Percentiles rank a stretch among this genome's conserved stretches.
Conservation (phyloP, 2,797 vertebrate species). For the Trichosurus vulpecula region DNA sequence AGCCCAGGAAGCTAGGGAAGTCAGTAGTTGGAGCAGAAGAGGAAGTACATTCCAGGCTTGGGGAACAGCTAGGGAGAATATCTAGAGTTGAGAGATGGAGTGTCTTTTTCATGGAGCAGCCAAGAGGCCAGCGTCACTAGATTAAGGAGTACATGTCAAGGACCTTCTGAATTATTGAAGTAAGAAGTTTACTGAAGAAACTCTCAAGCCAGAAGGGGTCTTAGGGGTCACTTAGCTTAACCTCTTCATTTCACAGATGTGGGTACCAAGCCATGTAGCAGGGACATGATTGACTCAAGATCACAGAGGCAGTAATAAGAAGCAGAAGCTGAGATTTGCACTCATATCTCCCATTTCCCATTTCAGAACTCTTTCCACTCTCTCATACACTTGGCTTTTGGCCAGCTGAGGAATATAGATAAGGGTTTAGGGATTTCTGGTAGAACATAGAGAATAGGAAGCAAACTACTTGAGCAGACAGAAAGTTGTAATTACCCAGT, state of each 20-base stretch:
- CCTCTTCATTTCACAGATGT: background rate
- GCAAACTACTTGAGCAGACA: background rate
- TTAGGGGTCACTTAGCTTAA: background rate
- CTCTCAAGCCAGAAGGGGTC: background rate
- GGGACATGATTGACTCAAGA: background rate
- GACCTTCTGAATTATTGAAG: background rate
- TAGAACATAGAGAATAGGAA: background rate
- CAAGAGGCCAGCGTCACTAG: background rate
- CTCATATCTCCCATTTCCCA: background rate
- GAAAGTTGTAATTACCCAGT: background rate
- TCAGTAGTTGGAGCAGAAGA: background rate
- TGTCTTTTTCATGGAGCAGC: background rate
- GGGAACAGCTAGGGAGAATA: background rate
- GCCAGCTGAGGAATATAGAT: background rate
- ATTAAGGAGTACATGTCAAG: background rate
- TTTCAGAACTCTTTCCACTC: background rate
- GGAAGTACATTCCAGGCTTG: background rate
- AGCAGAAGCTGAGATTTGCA: background rate
- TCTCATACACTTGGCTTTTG: background rate
- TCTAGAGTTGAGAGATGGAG: background rate
- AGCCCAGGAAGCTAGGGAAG: background rate
- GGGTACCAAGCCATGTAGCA: no score
- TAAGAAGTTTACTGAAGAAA: background rate
- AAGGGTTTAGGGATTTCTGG: background rate
- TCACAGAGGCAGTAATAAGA: background rate